Percentiles rank a stretch among this genome's conserved stretches.
These are phyloP conservation scores for Esox lucius DNA, from an alignment of 2,797 vertebrate genomes.

Conservation along the genomic window DNA sequence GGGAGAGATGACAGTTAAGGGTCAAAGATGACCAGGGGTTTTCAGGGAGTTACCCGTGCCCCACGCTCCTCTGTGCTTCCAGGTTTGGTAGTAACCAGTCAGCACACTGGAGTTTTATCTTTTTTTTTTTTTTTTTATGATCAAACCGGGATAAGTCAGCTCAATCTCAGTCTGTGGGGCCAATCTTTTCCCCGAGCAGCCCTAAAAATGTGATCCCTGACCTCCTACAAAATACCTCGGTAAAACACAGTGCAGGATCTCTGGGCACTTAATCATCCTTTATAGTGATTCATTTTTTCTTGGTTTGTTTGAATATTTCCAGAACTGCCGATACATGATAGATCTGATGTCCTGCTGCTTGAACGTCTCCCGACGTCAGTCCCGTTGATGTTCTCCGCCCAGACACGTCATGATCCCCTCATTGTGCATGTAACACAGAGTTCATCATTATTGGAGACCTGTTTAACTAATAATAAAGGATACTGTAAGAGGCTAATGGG, in stretches of 20 bases:
- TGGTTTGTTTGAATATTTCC: slow-evolving; percentile 40
- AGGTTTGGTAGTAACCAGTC: slow-evolving; percentile 71
- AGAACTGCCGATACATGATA: slow-evolving; percentile 36
- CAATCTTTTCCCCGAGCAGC: slow-evolving; percentile 49
- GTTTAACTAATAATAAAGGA: slow-evolving; percentile 60
- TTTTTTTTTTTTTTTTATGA: slow-evolving; percentile 44
- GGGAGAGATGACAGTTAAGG: slow-evolving; percentile 20
- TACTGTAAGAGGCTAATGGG: slow-evolving; percentile 55
- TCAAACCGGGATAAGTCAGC: slow-evolving; percentile 65
- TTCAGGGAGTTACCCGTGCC: slow-evolving; percentile 30
- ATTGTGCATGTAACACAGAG: slow-evolving; percentile 34
- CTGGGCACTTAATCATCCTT: slow-evolving; percentile 48
- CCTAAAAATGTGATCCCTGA: slow-evolving; percentile 62
- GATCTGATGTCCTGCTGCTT: background rate
- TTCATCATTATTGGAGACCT: slow-evolving; percentile 53
- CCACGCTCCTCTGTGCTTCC: slow-evolving; percentile 32
- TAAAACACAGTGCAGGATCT: slow-evolving; percentile 69
- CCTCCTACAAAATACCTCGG: slow-evolving; percentile 63
- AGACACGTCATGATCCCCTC: slow-evolving; percentile 20
- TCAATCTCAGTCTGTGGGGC: slow-evolving; percentile 56
- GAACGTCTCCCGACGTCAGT: slow-evolving; percentile 23
- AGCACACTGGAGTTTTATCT: slow-evolving; percentile 26
- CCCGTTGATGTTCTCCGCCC: slow-evolving; percentile 1
- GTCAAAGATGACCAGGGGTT: slow-evolving; percentile 48
- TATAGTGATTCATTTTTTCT: slow-evolving; percentile 41